Base-by-base conservation (phyloP, 2,888 invertebrate species). In the Mythimna loreyi region DNA sequence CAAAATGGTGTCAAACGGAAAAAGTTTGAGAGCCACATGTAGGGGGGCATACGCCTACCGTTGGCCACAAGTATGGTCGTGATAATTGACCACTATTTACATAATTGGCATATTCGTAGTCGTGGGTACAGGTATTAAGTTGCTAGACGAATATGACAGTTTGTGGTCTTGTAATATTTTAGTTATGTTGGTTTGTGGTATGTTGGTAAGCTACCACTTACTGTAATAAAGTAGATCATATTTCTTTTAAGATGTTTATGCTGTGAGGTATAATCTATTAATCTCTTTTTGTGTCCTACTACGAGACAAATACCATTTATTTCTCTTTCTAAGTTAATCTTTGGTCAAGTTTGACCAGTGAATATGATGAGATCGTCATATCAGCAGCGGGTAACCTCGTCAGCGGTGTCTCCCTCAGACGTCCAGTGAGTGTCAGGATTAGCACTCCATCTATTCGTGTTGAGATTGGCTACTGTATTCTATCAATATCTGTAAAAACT, bases 101-200 rank as follows among this genome's bases (percentile, higher is more conserved):
- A 84, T 85, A 85, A 85, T 84, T 85, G 76, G 67, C 73, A 59
- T 84, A 82, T 85, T 85, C 67, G 79, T 84, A 82, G 67, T 83
- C 75, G 75, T 77, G 64, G 71, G 72, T 62, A 55, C 52, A 36
- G 45, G 66, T 74, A 80, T 82, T 76, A 78, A 73, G 77, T 80
- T 78, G 76, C 73, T 74, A 70, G 74, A 75, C 63, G 67, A 78
- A 85, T 81, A 75, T 83, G 75, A 83, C 73, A 72, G 74, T 66
- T 70, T 52, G 66, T 62, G 49, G 65, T 73, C 66, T 63, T 63
- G 59, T 63, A 60, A 76, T 66, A 66, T 53, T 77, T 70, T 56
- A 60, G 30, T 60, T 60, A 30, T 43, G 30, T 33, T 49, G 43
- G 45, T 43, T 43, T 71, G 30, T 25, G 45, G 64, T 55, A 21